Evolutionary conservation across 2,888 invertebrate species (phyloP).

Genomic region (Romanomermis culicivorax): DNA sequence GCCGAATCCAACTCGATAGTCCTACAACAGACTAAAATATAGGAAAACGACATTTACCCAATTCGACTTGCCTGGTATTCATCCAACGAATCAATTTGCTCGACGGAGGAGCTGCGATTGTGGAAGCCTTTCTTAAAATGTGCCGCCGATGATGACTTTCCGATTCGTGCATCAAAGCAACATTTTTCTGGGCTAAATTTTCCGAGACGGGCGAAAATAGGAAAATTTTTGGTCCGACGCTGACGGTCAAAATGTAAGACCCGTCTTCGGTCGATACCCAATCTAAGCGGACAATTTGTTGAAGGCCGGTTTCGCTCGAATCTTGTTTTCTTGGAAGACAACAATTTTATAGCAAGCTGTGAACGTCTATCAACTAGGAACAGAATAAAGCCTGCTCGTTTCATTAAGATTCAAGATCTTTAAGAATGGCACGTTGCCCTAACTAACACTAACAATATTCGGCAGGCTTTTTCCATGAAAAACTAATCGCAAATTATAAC

Average conservation of each 20-base stretch:
- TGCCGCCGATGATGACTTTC: slow-evolving; percentile 45
- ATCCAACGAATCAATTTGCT: slow-evolving; percentile 19
- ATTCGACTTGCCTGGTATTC: slow-evolving; percentile 16
- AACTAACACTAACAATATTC: too few species aligned
- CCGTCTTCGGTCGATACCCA: slow-evolving; percentile 99
- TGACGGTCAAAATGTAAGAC: slow-evolving; percentile 83
- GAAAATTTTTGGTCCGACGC: slow-evolving; percentile 40
- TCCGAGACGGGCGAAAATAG: slow-evolving; percentile 79
- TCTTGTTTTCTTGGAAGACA: background rate
- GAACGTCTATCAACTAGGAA: too few species aligned
- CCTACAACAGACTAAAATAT: slow-evolving; percentile 29
- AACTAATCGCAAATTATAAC: too few species aligned
- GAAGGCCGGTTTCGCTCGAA: slow-evolving; percentile 14
- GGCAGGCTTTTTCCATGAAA: too few species aligned
- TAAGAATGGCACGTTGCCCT: too few species aligned
- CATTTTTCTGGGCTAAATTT: slow-evolving; percentile 77
- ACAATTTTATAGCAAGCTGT: too few species aligned
- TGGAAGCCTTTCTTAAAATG: slow-evolving; percentile 67
- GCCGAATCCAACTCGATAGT: slow-evolving; percentile 74
- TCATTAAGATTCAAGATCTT: too few species aligned
- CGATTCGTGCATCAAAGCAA: slow-evolving; percentile 52
- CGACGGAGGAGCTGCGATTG: slow-evolving; percentile 55
- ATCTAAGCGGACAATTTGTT: slow-evolving; percentile 37
- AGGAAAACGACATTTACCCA: background rate
- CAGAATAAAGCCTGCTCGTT: too few species aligned